Evolutionary conservation across 2,113 vertebrate genomes (phyloP).

Genomic region (Felis chaus): DNA sequence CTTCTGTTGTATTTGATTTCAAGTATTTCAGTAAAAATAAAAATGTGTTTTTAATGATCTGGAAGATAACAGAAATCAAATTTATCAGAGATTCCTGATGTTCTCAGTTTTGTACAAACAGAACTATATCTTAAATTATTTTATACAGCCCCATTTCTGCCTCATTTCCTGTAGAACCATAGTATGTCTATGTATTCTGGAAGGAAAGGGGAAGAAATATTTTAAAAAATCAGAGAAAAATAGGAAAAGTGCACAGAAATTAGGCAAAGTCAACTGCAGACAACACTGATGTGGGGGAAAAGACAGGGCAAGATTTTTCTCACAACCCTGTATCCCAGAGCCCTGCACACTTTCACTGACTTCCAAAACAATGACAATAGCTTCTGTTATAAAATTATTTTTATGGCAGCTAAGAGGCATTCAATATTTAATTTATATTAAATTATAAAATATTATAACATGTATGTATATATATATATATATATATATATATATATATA

Average conservation of each 20-base stretch:
- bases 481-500: no score
- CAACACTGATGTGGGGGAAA: background rate
- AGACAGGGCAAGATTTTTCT: background rate
- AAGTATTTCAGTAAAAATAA: background rate
- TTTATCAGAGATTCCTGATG: background rate
- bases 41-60: background rate
- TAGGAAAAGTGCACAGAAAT: background rate
- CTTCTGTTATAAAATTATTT: background rate
- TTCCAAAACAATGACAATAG: background rate
- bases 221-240: background rate
- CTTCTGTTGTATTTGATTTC: background rate
- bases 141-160: background rate
- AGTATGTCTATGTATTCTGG: background rate
- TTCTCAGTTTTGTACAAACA: background rate
- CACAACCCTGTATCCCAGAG: background rate
- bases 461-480: no score
- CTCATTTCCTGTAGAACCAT: background rate
- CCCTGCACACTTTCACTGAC: background rate
- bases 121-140: background rate
- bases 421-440: background rate
- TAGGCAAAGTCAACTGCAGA: background rate
- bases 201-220: background rate
- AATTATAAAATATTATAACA: background rate
- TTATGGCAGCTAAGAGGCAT: background rate
- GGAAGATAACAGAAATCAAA: background rate